phyloP scores from a whole-genome alignment of 2,113 vertebrate genomes.

The Megaceryle maxima region DNA sequence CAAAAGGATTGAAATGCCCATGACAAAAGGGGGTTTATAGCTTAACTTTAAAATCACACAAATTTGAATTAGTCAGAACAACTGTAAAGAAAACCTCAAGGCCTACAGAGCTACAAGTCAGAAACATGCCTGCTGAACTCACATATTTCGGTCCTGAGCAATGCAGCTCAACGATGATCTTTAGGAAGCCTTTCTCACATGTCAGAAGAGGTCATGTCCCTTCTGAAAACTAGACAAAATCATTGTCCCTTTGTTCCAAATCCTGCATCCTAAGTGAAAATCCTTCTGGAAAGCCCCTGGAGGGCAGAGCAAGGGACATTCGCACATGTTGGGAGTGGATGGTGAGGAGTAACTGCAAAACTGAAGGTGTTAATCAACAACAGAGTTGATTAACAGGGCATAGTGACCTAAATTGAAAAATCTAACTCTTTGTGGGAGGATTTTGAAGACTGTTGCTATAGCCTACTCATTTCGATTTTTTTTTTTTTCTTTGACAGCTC shows the following conservation, averaged over 20 bases:
- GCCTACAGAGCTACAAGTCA: background rate
- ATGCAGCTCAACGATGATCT: accelerated
- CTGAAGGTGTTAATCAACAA: background rate
- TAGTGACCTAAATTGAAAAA: background rate
- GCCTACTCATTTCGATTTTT: background rate
- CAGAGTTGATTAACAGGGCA: background rate
- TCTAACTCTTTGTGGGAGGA: background rate
- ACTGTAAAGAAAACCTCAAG: background rate
- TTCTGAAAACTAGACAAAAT: background rate
- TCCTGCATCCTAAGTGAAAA: background rate
- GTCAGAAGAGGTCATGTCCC: background rate
- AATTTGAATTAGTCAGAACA: background rate
- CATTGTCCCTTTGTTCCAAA: background rate
- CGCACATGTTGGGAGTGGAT: accelerated
- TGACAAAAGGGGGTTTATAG: background rate
- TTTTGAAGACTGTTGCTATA: background rate
- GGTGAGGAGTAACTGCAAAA: background rate
- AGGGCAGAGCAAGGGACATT: background rate
- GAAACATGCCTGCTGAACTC: background rate
- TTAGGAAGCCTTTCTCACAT: background rate
- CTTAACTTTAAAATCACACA: background rate
- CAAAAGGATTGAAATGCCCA: background rate
- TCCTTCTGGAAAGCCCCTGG: background rate
- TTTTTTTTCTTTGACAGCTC: background rate
- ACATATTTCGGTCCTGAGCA: background rate